phyloP scores from a whole-genome alignment of 2,113 vertebrate genomes.

The Apistogramma diplotaenia region DNA sequence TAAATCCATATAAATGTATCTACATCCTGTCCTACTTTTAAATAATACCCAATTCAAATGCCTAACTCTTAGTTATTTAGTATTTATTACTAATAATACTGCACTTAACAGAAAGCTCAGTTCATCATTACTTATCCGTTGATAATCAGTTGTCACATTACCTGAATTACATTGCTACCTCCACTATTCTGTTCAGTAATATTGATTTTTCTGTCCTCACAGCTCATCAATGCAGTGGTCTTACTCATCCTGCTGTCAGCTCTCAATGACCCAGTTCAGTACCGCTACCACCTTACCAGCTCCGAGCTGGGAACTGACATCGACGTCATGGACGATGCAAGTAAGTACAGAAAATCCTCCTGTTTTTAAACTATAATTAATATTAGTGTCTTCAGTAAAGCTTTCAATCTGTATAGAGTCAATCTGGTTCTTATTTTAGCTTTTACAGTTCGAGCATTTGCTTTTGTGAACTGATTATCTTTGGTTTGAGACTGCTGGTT shows the following conservation, averaged over 20 bases:
- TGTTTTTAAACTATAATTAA: not conserved
- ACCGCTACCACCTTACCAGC: constrained; percentile 85
- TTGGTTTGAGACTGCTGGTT: not conserved
- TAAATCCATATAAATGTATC: not conserved
- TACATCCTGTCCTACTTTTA: not conserved
- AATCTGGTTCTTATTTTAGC: not conserved
- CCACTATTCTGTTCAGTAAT: not conserved
- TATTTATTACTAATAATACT: not conserved
- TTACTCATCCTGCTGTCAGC: constrained; percentile 90
- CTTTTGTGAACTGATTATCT: not conserved
- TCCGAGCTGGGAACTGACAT: constrained; percentile 88
- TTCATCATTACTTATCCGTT: not conserved
- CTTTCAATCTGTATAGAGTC: not conserved
- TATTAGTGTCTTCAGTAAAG: not conserved
- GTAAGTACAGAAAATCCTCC: constrained; percentile 76
- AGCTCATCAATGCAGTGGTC: constrained; percentile 93
- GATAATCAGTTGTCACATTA: not conserved
- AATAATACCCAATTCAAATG: not conserved
- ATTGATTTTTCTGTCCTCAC: constrained; percentile 5
- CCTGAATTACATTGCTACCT: not conserved
- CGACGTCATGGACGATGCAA: constrained; percentile 96
- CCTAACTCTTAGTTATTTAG: too few relatives aligned
- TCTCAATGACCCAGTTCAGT: constrained; percentile 90
- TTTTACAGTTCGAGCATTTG: not conserved
- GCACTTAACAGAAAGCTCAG: not conserved